A percentile compares a stretch with the other conserved stretches of the same genome.
phyloP scores from a whole-genome alignment of 2,113 vertebrate genomes.

The Neopipo cinnamomea region DNA sequence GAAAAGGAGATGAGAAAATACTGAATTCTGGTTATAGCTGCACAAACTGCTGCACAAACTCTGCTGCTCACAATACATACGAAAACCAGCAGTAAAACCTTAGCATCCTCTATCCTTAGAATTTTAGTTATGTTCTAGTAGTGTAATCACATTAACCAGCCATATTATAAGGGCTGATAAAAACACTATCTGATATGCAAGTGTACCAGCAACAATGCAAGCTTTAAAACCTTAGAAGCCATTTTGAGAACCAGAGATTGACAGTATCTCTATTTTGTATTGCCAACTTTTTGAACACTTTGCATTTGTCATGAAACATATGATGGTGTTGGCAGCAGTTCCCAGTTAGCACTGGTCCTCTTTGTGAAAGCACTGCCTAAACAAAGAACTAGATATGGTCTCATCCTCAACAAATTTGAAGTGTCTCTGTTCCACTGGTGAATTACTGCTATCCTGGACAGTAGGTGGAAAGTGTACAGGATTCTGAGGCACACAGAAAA shows the following conservation, averaged over 20 bases:
- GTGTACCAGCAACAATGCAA: background rate
- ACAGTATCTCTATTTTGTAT: constrained; percentile 39
- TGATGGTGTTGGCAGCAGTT: constrained; percentile 18
- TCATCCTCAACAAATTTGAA: background rate
- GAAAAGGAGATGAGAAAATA: background rate
- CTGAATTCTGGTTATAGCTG: background rate
- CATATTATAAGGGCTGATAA: background rate
- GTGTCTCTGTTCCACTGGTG: background rate
- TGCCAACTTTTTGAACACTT: constrained; percentile 53
- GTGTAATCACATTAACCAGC: background rate
- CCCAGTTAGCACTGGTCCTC: background rate
- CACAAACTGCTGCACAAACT: background rate
- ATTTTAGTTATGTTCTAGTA: background rate
- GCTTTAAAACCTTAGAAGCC: constrained; percentile 10
- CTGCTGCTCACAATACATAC: background rate
- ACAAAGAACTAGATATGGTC: constrained; percentile 5
- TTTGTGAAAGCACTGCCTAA: constrained; percentile 8
- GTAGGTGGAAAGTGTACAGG: background rate
- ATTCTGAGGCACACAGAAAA: background rate
- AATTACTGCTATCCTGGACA: background rate
- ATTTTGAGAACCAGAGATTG: constrained; percentile 26
- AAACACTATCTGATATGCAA: background rate
- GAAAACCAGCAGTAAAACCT: background rate
- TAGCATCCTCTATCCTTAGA: background rate
- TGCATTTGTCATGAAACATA: constrained; percentile 51